Conservation (phyloP, 2,888 invertebrate species). For the Clepsis dumicolana region DNA sequence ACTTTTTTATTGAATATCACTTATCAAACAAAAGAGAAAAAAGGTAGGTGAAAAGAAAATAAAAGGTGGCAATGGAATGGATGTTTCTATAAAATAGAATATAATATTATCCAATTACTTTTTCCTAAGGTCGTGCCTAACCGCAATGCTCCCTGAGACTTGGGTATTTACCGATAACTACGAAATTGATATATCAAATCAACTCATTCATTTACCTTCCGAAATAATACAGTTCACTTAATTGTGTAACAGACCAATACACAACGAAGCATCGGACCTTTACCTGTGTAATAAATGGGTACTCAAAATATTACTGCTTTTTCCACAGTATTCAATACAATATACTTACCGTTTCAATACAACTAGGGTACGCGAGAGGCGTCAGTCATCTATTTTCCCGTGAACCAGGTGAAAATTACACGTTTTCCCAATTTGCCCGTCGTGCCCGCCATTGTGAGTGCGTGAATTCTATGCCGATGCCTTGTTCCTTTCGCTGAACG, state of each 20-base stretch:
- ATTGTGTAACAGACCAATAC: neutral
- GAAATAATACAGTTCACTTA: neutral
- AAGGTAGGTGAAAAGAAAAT: too few relatives aligned
- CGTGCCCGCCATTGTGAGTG: conserved; percentile 42
- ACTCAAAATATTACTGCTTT: neutral
- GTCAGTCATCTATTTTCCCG: conserved; percentile 47
- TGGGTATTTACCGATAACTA: neutral
- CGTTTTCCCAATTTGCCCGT: conserved; percentile 58
- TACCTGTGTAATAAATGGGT: conserved; percentile 2
- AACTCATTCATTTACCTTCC: neutral
- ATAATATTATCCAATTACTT: too few relatives aligned
- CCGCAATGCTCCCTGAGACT: neutral
- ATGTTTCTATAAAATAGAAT: too few relatives aligned
- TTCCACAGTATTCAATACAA: conserved; percentile 15
- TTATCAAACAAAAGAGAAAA: too few relatives aligned
- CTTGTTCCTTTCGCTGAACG: conserved; percentile 34
- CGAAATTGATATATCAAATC: neutral
- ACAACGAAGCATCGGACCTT: neutral
- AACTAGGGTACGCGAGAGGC: conserved; percentile 10
- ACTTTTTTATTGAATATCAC: too few relatives aligned
- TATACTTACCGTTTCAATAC: conserved; percentile 13
- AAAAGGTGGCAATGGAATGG: too few relatives aligned
- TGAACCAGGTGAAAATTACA: conserved; percentile 56
- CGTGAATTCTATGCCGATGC: conserved; percentile 31
- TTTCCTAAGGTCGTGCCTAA: too few relatives aligned